phyloP scores from a whole-genome alignment of 1,140 invertebrate species.

The Trypoxylus dichotomus region DNA sequence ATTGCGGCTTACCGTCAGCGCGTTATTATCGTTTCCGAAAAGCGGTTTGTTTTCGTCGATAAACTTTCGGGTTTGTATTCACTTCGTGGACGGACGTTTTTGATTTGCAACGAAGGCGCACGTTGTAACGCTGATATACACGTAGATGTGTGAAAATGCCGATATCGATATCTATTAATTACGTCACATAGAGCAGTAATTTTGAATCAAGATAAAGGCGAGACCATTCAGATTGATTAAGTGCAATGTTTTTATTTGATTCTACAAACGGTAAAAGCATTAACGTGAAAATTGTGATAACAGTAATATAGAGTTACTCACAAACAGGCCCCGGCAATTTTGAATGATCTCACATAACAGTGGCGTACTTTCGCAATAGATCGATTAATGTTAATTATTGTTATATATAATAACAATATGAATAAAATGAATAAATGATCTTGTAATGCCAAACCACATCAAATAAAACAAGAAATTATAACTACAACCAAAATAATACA shows the following conservation, averaged over 20 bases:
- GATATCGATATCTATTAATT: not conserved
- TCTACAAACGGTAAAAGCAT: not conserved
- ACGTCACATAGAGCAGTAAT: not conserved
- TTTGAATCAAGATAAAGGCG: not conserved
- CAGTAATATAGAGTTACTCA: not conserved
- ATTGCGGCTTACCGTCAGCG: not conserved
- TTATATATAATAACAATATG: no score
- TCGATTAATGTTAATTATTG: no score
- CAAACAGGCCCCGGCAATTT: no score
- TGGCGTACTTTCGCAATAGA: no score
- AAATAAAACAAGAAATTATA: no score
- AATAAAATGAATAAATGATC: no score
- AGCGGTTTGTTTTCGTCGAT: slow-evolving; percentile 1
- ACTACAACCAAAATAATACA: no score
- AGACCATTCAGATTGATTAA: not conserved
- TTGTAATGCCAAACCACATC: no score
- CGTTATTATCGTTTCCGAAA: not conserved
- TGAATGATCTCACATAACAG: no score
- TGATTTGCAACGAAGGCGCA: not conserved
- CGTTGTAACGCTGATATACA: not conserved
- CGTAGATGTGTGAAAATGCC: not conserved
- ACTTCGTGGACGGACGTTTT: not conserved
- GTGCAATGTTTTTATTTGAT: not conserved
- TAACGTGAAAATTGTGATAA: not conserved
- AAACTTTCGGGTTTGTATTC: not conserved